These are phyloP conservation scores for Drosophila sechellia DNA, from an alignment of 1,140 invertebrate species.

Conservation along the genomic window DNA sequence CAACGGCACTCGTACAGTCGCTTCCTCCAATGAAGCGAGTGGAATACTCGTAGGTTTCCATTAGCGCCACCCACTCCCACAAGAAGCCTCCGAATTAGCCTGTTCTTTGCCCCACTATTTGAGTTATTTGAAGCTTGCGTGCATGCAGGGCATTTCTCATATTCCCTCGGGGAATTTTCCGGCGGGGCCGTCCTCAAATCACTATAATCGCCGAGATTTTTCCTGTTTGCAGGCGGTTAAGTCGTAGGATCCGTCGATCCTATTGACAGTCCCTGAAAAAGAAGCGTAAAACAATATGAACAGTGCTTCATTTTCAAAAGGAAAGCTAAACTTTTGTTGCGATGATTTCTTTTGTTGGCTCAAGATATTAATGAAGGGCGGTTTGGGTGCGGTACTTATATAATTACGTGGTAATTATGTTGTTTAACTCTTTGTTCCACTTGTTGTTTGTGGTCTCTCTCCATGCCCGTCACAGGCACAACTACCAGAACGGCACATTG, in stretches of 20 bases:
- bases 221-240: slow-evolving; percentile 8
- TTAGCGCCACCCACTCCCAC: not conserved
- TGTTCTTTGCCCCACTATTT: slow-evolving; percentile 51
- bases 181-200: slow-evolving; percentile 17
- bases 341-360: slow-evolving; percentile 36
- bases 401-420: slow-evolving; percentile 72
- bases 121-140: slow-evolving; percentile 67
- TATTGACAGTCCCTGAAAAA: slow-evolving; percentile 15
- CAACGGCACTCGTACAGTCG: slow-evolving; percentile 4
- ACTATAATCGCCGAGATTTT: slow-evolving; percentile 42
- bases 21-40: slow-evolving; percentile 36
- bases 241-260: not conserved
- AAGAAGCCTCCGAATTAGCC: slow-evolving; percentile 1
- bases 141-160: slow-evolving; percentile 53
- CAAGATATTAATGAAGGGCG: slow-evolving; percentile 14
- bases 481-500: slow-evolving; percentile 24
- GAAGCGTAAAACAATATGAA: slow-evolving; percentile 2
- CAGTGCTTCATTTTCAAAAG: slow-evolving; percentile 13
- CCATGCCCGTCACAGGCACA: slow-evolving; percentile 29
- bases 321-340: slow-evolving; percentile 56
- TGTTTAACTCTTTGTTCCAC: slow-evolving; percentile 69
- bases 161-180: slow-evolving; percentile 46
- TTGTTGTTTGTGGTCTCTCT: slow-evolving; percentile 23
- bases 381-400: slow-evolving; percentile 43
- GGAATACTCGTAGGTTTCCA: slow-evolving; percentile 21